Conservation (phyloP, 2,113 vertebrate species). For the Hystrix brachyura region DNA sequence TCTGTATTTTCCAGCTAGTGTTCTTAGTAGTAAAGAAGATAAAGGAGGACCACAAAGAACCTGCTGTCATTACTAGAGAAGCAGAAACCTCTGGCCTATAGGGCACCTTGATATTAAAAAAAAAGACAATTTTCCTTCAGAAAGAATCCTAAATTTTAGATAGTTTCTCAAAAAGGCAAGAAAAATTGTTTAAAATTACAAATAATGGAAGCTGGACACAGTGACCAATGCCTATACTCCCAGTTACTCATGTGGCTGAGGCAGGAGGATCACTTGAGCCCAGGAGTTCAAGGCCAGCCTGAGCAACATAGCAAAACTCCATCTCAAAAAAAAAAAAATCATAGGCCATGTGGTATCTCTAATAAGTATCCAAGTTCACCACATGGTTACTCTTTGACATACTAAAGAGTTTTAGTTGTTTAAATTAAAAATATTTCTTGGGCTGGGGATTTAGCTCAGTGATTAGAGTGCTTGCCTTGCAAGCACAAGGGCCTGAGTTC, state of each 20-base stretch:
- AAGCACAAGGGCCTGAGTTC: too few species aligned
- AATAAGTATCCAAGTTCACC: too few species aligned
- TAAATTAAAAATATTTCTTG: conserved; percentile 31
- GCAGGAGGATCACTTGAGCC: neutral
- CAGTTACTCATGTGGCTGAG: neutral
- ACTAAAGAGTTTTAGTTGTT: conserved; percentile 3
- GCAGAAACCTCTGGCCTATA: neutral
- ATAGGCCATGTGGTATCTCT: too few species aligned
- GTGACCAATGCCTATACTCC: neutral
- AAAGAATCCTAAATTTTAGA: neutral
- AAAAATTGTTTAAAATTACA: conserved; percentile 19
- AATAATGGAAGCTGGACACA: neutral
- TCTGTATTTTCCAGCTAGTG: neutral
- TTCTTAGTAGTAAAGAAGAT: neutral
- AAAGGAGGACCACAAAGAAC: neutral
- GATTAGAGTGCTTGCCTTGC: too few species aligned
- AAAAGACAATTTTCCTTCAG: neutral
- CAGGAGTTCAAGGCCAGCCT: neutral
- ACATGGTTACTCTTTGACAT: conserved; percentile 7
- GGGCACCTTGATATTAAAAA: neutral
- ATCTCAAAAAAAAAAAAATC: neutral
- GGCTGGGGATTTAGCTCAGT: too few species aligned
- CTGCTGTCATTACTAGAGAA: neutral
- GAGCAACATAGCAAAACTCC: neutral
- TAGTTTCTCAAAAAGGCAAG: conserved; percentile 47